Evolutionary conservation across 2,113 vertebrate species (phyloP).

Genomic region (Mormyrus lacerda): DNA sequence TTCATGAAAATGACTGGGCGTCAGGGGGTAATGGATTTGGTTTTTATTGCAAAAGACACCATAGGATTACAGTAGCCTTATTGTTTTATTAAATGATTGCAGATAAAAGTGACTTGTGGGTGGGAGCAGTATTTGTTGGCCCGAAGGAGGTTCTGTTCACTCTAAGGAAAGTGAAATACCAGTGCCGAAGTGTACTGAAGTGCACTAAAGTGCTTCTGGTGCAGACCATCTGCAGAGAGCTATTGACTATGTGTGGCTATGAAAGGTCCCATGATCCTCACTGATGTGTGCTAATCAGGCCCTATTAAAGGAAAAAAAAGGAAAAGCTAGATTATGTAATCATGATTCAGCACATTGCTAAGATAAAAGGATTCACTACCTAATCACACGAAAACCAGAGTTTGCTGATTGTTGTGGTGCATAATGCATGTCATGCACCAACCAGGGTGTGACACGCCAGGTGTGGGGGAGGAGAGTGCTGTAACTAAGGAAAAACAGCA

Average conservation of each 20-base stretch:
- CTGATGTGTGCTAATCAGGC: neutral
- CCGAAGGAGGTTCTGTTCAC: neutral
- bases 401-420: neutral
- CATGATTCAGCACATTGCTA: neutral
- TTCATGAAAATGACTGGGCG: neutral
- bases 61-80: neutral
- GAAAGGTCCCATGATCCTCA: neutral
- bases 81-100: constrained; percentile 7
- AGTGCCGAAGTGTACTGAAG: neutral
- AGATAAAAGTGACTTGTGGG: neutral
- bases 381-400: neutral
- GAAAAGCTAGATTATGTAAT: neutral
- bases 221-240: neutral
- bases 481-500: neutral
- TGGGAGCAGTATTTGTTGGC: neutral
- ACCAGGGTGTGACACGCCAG: neutral
- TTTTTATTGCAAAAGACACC: neutral
- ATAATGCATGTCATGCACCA: neutral
- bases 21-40: neutral
- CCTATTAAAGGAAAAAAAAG: neutral
- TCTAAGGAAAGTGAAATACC: neutral
- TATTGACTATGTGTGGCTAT: neutral
- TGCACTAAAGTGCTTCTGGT: neutral
- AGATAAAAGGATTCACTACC: neutral
- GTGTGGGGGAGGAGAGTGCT: neutral